A percentile compares a stretch with the other conserved stretches of the same genome.
phyloP scores from a whole-genome alignment of 2,113 vertebrate species.

The Pelvicachromis taeniatus region DNA sequence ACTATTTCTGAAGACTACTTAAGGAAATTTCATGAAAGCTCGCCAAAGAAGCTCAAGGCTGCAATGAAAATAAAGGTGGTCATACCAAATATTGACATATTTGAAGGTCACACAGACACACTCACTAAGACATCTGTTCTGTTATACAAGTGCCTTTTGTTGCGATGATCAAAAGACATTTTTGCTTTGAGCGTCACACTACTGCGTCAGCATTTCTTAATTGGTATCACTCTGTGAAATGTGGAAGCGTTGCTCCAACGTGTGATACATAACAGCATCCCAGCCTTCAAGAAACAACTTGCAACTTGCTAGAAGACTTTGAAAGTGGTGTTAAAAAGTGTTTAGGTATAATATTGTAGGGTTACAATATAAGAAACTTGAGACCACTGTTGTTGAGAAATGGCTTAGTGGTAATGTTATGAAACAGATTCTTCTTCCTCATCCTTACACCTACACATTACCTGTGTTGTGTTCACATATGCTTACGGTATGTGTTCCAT shows the following conservation, averaged over 20 bases:
- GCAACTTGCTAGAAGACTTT: too few relatives aligned
- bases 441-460: not conserved
- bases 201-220: constrained; percentile 46
- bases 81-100: not conserved
- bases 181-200: not conserved
- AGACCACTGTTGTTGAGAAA: not conserved
- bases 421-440: not conserved
- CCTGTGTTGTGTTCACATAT: not conserved
- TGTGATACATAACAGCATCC: not conserved
- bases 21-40: not conserved
- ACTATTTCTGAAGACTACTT: not conserved
- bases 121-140: not conserved
- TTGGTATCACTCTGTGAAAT: constrained; percentile 32
- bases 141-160: constrained; percentile 42
- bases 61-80: not conserved
- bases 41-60: not conserved
- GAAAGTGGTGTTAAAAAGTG: not conserved
- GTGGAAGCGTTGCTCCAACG: not conserved
- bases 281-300: not conserved
- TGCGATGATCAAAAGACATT: constrained; percentile 43
- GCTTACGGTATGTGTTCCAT: not conserved
- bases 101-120: not conserved
- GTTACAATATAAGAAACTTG: not conserved
- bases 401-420: not conserved
- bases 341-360: not conserved